Conservation (phyloP, 2,888 invertebrate species). For the Cantharis rufa region DNA sequence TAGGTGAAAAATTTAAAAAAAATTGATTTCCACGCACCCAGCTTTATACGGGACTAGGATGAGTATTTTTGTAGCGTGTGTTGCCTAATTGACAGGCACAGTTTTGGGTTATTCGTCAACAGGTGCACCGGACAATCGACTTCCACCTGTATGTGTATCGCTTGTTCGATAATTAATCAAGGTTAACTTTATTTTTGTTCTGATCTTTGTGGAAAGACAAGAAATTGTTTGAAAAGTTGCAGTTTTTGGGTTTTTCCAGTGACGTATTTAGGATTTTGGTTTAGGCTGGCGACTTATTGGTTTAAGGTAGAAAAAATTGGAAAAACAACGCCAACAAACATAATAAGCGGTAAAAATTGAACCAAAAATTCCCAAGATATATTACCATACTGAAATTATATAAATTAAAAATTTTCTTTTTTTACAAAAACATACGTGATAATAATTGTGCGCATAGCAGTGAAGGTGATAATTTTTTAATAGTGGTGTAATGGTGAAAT, state of each 20-base stretch:
- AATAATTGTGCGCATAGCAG: too few relatives aligned
- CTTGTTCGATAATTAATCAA: background rate
- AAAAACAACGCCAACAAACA: background rate
- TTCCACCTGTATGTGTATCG: background rate
- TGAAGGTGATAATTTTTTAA: too few relatives aligned
- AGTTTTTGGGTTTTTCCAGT: background rate
- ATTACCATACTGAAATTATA: too few relatives aligned
- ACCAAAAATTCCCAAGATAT: too few relatives aligned
- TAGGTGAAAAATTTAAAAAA: background rate
- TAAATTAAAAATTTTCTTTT: too few relatives aligned
- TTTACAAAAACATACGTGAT: too few relatives aligned
- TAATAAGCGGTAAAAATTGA: too few relatives aligned
- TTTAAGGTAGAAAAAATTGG: background rate
- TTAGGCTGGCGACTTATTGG: background rate
- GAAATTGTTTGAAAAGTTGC: background rate
- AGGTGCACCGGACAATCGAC: conserved; percentile 9
- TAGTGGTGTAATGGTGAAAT: too few relatives aligned
- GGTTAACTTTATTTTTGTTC: background rate
- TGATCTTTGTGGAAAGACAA: background rate
- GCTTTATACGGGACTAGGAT: conserved; percentile 47
- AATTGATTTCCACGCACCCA: conserved; percentile 28
- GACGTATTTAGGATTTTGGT: background rate
- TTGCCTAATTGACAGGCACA: background rate
- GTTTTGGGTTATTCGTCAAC: background rate
- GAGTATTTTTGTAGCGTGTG: conserved; percentile 25